Evolutionary conservation across 2,113 vertebrate species (phyloP).

Genomic region (Puma concolor): DNA sequence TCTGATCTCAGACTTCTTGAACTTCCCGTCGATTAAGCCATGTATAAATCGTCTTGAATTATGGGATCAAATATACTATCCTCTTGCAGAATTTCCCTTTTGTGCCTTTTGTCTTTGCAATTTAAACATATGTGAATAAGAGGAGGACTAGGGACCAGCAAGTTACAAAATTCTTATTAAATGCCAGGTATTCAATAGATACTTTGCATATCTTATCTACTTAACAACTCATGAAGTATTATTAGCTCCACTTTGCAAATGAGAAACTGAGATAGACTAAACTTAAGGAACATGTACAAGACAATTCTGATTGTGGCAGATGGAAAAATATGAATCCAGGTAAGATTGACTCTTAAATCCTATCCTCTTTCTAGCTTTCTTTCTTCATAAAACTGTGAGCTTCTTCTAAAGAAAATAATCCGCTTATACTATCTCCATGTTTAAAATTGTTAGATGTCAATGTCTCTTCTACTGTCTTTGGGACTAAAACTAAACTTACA

Average conservation of each 20-base stretch:
- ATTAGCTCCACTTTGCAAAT: not conserved
- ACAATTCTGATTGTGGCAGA: not conserved
- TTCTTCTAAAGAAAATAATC: not conserved
- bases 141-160: not conserved
- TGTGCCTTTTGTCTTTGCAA: not conserved
- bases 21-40: not conserved
- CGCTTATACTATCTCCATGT: not conserved
- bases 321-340: not conserved
- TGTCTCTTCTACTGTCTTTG: not conserved
- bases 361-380: not conserved
- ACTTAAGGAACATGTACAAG: not conserved
- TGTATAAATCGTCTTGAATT: not conserved
- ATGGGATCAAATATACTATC: not conserved
- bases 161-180: not conserved
- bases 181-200: not conserved
- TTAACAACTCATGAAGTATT: not conserved
- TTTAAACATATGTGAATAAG: not conserved
- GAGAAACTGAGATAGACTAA: not conserved
- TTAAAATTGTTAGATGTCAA: not conserved
- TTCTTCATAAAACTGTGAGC: not conserved
- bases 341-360: not conserved
- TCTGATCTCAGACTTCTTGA: not conserved
- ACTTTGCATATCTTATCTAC: not conserved
- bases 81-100: not conserved
- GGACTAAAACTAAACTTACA: not conserved